Evolutionary conservation across 1,140 invertebrate genomes (phyloP).

Genomic region (Apis mellifera): Amel_HAv3.1 CM009941.2:7020001-7020500

Average conservation of each 20-base stretch:
- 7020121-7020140: no score
- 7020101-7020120: no score
- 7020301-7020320: background rate
- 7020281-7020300: no score
- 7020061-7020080: no score
- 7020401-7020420: background rate
- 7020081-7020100: no score
- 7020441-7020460: background rate
- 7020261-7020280: no score
- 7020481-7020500: no score
- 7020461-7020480: no score
- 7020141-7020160: background rate
- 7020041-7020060: background rate
- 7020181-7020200: no score
- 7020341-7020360: slow-evolving; percentile 29
- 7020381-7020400: background rate
- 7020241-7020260: no score
- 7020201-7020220: background rate
- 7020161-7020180: no score
- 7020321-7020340: background rate
- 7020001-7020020: background rate
- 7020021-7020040: background rate
- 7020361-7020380: slow-evolving; percentile 11
- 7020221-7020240: background rate
- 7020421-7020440: background rate